phyloP scores from a whole-genome alignment of 2,888 invertebrate species.

The Nephrocerus scutellatus region DNA sequence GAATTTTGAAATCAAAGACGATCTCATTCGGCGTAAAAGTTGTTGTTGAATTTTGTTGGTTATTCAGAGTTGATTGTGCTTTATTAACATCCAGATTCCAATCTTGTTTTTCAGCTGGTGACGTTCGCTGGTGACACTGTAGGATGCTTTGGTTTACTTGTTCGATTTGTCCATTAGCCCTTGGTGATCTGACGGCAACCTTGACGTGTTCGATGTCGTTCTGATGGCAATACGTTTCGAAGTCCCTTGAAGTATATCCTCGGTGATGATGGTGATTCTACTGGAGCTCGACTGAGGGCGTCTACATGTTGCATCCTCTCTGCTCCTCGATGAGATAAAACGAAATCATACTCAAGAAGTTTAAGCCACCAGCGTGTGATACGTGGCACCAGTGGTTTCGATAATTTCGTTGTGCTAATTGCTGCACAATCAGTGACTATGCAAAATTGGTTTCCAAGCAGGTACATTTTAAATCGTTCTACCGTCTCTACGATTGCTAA shows the following conservation, averaged over 20 bases:
- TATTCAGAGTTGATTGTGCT: no score
- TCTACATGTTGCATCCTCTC: slow-evolving; percentile 8
- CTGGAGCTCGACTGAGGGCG: slow-evolving; percentile 2
- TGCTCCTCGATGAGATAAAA: slow-evolving; percentile 1
- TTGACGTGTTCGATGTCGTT: no score
- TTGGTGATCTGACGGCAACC: no score
- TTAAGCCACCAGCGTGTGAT: slow-evolving; percentile 10
- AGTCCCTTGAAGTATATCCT: slow-evolving; percentile 1
- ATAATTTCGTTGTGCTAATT: slow-evolving; percentile 6
- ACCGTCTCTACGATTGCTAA: slow-evolving; percentile 9
- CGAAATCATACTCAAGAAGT: slow-evolving; percentile 12
- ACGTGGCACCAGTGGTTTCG: slow-evolving; percentile 1
- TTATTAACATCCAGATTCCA: no score
- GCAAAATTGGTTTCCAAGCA: slow-evolving; percentile 6
- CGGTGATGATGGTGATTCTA: neutral
- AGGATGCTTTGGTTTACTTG: no score
- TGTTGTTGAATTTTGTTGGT: no score
- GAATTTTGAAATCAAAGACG: no score
- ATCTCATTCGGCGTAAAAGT: no score
- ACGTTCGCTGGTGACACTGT: no score
- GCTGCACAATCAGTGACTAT: slow-evolving; percentile 9
- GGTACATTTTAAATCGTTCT: slow-evolving; percentile 8
- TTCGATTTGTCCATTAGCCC: no score
- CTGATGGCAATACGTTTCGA: no score
- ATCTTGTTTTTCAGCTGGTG: no score